Evolutionary conservation across 2,888 invertebrate species (phyloP).

Genomic region (Embidobia sp.): DNA sequence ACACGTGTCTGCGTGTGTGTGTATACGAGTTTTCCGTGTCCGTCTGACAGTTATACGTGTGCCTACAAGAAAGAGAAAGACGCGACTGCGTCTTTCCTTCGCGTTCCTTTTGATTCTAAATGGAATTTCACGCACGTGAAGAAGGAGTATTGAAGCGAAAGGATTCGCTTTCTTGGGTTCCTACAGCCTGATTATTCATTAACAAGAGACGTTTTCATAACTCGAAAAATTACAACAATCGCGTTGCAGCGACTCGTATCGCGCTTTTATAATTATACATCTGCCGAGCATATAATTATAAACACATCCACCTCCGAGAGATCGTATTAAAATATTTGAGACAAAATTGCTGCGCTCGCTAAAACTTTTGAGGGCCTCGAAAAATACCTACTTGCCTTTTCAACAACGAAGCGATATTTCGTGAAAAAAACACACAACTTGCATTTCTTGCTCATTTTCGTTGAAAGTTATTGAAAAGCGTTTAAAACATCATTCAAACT

Average conservation of each 20-base stretch:
- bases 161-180: conserved; percentile 59
- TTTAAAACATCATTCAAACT: no score
- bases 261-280: no score
- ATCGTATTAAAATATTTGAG: conserved; percentile 46
- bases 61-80: conserved; percentile 25
- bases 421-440: conserved; percentile 45
- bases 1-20: conserved; percentile 14
- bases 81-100: conserved; percentile 12
- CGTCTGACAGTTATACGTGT: conserved; percentile 8
- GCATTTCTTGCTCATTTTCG: conserved; percentile 18
- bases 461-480: no score
- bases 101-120: conserved; percentile 55
- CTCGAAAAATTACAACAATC: conserved; percentile 55
- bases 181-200: conserved; percentile 56
- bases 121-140: conserved; percentile 53
- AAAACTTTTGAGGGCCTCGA: conserved; percentile 23
- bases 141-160: conserved; percentile 57
- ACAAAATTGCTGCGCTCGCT: conserved; percentile 36
- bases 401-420: conserved; percentile 36
- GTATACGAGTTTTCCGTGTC: conserved; percentile 1
- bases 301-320: not conserved
- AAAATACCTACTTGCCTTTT: conserved; percentile 37
- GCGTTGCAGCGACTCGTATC: conserved; percentile 17
- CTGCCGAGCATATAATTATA: conserved; percentile 13
- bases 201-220: conserved; percentile 51